Percentiles rank a stretch among this genome's conserved stretches.
These are phyloP conservation scores for Eudasyphora cyanicolor DNA, from an alignment of 2,888 invertebrate genomes.

Conservation along the genomic window DNA sequence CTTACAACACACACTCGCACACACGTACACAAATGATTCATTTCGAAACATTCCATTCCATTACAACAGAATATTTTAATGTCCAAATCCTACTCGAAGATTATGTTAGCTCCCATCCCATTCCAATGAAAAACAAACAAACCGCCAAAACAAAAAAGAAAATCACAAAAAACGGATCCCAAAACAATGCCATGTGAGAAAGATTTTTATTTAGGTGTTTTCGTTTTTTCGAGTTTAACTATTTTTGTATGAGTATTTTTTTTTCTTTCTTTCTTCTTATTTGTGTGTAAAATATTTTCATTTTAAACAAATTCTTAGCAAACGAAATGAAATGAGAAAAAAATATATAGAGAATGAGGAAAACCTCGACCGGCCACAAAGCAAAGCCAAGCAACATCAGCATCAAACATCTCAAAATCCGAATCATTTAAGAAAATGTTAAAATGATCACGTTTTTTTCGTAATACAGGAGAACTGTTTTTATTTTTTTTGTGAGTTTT, in stretches of 20 bases:
- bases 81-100: neutral
- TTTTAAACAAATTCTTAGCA: conserved; percentile 34
- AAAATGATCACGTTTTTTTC: conserved; percentile 77
- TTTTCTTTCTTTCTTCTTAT: neutral
- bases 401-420: conserved; percentile 57
- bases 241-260: conserved; percentile 41
- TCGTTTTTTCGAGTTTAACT: no score
- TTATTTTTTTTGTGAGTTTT: conserved; percentile 4
- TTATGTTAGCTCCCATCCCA: conserved; percentile 23
- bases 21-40: neutral
- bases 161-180: conserved; percentile 3
- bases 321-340: neutral
- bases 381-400: conserved; percentile 60
- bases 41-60: conserved; percentile 15
- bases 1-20: neutral
- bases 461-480: conserved; percentile 1
- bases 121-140: conserved; percentile 41
- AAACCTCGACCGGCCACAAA: conserved; percentile 21
- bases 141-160: conserved; percentile 11
- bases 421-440: conserved; percentile 74
- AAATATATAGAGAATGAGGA: conserved; percentile 45
- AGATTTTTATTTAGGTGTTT: conserved; percentile 47
- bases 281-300: conserved; percentile 10
- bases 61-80: neutral
- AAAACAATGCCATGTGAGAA: conserved; percentile 50